Base-by-base conservation (phyloP, 2,888 invertebrate genomes). In the Aleiodes testaceus region DNA sequence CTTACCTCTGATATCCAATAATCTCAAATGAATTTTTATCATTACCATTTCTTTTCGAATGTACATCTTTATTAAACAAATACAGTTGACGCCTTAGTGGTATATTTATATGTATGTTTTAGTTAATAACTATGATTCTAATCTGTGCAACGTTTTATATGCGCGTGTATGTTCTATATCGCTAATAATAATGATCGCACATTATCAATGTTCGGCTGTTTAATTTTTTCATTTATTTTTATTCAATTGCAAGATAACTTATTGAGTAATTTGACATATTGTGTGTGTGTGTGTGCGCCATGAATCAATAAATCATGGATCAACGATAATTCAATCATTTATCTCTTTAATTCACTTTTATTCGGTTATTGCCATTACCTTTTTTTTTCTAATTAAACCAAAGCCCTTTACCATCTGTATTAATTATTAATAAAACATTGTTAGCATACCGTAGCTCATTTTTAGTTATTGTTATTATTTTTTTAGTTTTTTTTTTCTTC, bases 1-100 rank as follows among this genome's bases (percentile, higher is more conserved):
- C n/a, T 20, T 16, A 20, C 49, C 49, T 49, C 14, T 49, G n/a
- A n/a, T n/a, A n/a, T n/a, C n/a, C 36, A 7, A 7, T 36, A 36
- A n/a, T n/a, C n/a, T n/a, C n/a, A n/a, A n/a, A n/a, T n/a, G n/a
- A n/a, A 36, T 11, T 11, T 9, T 36, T 36, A 2, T 36, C 7
- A 6, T 9, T 36, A 2, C n/a, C n/a, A n/a, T n/a, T n/a, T n/a
- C 75, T 75, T 82, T 83, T 86, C 85, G 85, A 86, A 87, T 87
- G 86, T 87, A 87, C 86, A 87, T 87, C 86, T 87, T 87, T 87
- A 87, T 87, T 87, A 87, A 87, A 87, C 87, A 87, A 87, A 87
- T 87, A 87, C 87, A 87, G 85, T 86, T 87, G 86, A 87, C 85
- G 85, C 85, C 84, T 85, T 87, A 86, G 83, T 84, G 80, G 81